Evolutionary conservation across 1,140 invertebrate species (phyloP).

Genomic region (Platorchestia sp.): DNA sequence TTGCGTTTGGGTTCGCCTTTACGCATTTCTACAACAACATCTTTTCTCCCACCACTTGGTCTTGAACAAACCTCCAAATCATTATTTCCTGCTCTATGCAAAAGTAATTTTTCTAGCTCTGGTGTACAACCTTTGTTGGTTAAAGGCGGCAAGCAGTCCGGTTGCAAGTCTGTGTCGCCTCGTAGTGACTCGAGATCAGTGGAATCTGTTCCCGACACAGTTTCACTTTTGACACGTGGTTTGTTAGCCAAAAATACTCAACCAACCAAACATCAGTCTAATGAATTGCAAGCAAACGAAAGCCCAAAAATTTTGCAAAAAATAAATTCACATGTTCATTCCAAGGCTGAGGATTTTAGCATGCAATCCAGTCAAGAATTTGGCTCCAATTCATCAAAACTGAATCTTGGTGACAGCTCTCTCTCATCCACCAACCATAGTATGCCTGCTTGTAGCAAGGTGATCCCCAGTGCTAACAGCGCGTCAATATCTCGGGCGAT

Average conservation of each 20-base stretch:
- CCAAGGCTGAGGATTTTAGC: neutral
- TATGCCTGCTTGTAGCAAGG: neutral
- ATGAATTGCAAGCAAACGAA: neutral
- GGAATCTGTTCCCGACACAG: neutral
- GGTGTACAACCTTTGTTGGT: neutral
- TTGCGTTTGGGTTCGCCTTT: neutral
- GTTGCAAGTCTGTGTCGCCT: neutral
- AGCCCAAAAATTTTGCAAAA: neutral
- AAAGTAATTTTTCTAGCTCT: neutral
- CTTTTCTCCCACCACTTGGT: neutral
- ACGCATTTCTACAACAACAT: neutral
- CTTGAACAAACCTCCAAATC: neutral
- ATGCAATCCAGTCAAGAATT: neutral
- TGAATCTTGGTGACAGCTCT: neutral
- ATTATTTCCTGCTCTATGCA: neutral
- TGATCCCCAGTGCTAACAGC: neutral
- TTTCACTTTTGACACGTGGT: neutral
- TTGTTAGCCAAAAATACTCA: neutral
- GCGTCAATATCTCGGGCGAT: neutral
- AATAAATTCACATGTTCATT: neutral
- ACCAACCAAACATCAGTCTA: neutral
- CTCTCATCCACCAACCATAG: neutral
- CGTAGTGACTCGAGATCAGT: neutral
- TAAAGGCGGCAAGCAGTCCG: neutral
- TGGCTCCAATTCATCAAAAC: neutral